These are phyloP conservation scores for Eretmocerus hayati DNA, from an alignment of 2,888 invertebrate species.

Conservation along the genomic window DNA sequence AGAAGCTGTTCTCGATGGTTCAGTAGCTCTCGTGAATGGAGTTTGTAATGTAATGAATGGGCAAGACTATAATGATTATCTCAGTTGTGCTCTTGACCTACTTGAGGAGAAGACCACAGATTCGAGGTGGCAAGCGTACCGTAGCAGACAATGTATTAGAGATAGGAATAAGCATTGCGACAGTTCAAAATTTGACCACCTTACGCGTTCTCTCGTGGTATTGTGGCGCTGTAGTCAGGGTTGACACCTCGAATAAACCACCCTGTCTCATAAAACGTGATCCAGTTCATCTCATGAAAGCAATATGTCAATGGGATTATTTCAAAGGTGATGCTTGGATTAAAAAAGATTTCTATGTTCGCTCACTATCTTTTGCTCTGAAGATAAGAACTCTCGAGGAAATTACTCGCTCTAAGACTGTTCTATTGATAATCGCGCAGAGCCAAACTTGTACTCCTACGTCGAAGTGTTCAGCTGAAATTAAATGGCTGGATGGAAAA, in stretches of 20 bases:
- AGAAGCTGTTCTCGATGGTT: conserved; percentile 1
- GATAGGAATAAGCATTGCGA: too few species aligned
- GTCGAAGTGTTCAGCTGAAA: too few species aligned
- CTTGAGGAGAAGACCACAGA: background rate
- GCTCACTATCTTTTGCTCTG: conserved; percentile 3
- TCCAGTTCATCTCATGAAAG: conserved; percentile 11
- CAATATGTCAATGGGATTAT: conserved; percentile 5
- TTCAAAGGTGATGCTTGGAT: conserved; percentile 2
- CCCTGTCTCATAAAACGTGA: conserved; percentile 6
- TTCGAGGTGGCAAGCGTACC: too few species aligned
- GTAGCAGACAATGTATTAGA: too few species aligned
- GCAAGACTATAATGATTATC: background rate
- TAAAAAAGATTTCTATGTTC: conserved; percentile 11
- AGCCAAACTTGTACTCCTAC: too few species aligned
- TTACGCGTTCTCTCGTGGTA: too few species aligned
- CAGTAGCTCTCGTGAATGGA: background rate
- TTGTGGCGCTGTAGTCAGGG: too few species aligned
- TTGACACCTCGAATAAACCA: too few species aligned
- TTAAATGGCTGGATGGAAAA: too few species aligned
- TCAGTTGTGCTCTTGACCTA: background rate
- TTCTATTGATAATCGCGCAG: too few species aligned
- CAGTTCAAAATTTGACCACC: too few species aligned
- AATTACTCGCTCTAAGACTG: background rate
- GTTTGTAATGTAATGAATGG: background rate
- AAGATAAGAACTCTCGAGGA: background rate